Percentiles rank a stretch among this genome's conserved stretches.
Conservation (phyloP, 2,797 vertebrate species). For the Cheirogaleus major region DNA sequence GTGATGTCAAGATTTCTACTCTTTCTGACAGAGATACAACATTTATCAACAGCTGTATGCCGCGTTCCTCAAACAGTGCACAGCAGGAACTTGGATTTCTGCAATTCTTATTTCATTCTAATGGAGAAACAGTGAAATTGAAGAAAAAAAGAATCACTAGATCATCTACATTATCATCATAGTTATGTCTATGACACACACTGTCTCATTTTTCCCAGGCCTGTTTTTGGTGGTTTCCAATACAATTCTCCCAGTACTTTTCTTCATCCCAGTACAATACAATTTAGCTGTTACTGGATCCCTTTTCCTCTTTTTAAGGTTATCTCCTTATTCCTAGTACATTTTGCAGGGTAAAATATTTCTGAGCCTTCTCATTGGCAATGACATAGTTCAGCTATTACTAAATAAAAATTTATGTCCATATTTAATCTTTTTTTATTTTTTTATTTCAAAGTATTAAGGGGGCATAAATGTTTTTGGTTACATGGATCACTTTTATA, state of each 20-base stretch:
- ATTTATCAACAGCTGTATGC: slow-evolving; percentile 40
- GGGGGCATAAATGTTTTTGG: neutral
- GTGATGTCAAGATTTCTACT: slow-evolving; percentile 46
- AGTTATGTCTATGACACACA: neutral
- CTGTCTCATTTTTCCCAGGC: neutral
- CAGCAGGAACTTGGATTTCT: slow-evolving; percentile 13
- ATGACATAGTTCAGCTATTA: neutral
- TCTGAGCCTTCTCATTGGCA: neutral
- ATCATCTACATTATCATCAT: neutral
- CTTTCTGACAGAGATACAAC: slow-evolving; percentile 45
- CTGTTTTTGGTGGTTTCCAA: slow-evolving; percentile 17
- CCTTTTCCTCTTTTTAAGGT: neutral
- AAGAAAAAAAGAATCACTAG: slow-evolving; percentile 13
- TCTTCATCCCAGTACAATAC: neutral
- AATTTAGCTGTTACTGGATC: neutral
- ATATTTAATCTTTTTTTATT: slow-evolving; percentile 14
- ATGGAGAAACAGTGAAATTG: slow-evolving; percentile 38
- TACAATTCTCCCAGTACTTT: neutral
- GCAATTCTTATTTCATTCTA: neutral
- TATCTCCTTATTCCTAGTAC: neutral
- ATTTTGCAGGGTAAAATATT: neutral
- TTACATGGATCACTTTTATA: neutral
- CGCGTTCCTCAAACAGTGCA: slow-evolving; percentile 18
- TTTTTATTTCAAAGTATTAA: neutral
- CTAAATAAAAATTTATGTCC: neutral